Percentiles rank a stretch among this genome's conserved stretches.
Conservation (phyloP, 92 coral and sea anemone genomes). For the Parazoanthus swiftii region DNA sequence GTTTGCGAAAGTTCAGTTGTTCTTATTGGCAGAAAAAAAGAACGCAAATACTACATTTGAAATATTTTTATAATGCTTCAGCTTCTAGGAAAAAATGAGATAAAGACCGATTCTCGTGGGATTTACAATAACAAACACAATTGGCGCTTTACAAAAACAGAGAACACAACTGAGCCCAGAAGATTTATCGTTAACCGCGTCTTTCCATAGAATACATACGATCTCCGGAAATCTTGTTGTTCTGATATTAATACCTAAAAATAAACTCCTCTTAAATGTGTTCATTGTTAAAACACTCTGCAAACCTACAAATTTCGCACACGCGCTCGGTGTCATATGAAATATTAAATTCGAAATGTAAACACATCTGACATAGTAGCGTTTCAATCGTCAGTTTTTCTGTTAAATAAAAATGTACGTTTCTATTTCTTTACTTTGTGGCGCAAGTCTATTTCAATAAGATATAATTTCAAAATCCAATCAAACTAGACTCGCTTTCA, state of each 20-base stretch:
- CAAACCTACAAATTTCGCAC: background rate
- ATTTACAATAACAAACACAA: background rate
- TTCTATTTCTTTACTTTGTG: conserved; percentile 10
- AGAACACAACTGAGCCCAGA: background rate
- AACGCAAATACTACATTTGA: background rate
- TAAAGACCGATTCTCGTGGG: background rate
- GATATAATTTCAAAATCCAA: conserved; percentile 42
- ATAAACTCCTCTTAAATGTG: background rate
- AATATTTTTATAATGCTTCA: background rate
- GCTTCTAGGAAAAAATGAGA: background rate
- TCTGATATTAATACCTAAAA: background rate
- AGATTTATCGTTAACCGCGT: background rate
- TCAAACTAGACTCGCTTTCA: conserved; percentile 23
- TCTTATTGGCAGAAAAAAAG: background rate
- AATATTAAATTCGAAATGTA: conserved; percentile 4
- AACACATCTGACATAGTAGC: conserved; percentile 5
- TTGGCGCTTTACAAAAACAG: background rate
- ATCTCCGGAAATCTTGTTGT: conserved; percentile 1
- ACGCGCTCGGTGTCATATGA: conserved; percentile 8
- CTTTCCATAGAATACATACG: background rate
- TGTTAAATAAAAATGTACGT: background rate
- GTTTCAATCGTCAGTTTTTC: conserved; percentile 8
- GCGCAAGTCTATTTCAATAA: background rate
- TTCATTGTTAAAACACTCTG: background rate
- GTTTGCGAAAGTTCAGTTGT: conserved; percentile 10